Conservation (phyloP, 2,888 invertebrate species). For the Hemistola chrysoprasaria region DNA sequence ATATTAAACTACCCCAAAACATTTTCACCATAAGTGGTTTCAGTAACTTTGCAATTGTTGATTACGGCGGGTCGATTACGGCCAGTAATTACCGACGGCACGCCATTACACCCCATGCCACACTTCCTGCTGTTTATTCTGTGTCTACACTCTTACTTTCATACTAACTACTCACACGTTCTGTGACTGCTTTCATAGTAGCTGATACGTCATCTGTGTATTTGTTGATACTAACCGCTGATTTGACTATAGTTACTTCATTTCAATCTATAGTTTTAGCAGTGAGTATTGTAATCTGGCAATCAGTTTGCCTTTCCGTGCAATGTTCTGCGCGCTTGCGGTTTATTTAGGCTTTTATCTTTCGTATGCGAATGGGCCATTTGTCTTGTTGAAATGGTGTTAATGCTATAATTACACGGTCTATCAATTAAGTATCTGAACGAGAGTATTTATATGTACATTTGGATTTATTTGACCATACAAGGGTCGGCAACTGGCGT, state of each 20-base stretch:
- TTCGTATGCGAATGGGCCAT: conserved; percentile 30
- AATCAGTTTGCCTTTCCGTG: conserved; percentile 42
- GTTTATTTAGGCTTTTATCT: conserved; percentile 29
- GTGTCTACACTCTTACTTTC: not conserved
- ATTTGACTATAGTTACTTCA: conserved; percentile 3
- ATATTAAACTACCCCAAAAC: conserved; percentile 53
- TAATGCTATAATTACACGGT: conserved; percentile 30
- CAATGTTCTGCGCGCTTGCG: conserved; percentile 24
- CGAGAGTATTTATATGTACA: too few species aligned
- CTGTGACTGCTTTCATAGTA: conserved; percentile 25
- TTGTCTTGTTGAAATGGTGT: conserved; percentile 32
- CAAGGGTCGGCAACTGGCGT: too few species aligned
- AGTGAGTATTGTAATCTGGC: conserved; percentile 34
- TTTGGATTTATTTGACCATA: too few species aligned
- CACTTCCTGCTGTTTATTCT: conserved; percentile 21
- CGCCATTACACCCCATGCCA: conserved; percentile 27
- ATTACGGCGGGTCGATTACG: conserved; percentile 44
- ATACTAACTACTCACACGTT: conserved; percentile 3
- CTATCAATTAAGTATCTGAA: too few species aligned
- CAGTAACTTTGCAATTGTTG: conserved; percentile 53
- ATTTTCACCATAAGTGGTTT: conserved; percentile 49
- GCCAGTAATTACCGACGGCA: conserved; percentile 30
- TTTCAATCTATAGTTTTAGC: not conserved
- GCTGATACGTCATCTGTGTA: conserved; percentile 9
- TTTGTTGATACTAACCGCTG: conserved; percentile 4